Evolutionary conservation across 2,888 invertebrate species (phyloP).

Genomic region (Seladonia tumulorum): DNA sequence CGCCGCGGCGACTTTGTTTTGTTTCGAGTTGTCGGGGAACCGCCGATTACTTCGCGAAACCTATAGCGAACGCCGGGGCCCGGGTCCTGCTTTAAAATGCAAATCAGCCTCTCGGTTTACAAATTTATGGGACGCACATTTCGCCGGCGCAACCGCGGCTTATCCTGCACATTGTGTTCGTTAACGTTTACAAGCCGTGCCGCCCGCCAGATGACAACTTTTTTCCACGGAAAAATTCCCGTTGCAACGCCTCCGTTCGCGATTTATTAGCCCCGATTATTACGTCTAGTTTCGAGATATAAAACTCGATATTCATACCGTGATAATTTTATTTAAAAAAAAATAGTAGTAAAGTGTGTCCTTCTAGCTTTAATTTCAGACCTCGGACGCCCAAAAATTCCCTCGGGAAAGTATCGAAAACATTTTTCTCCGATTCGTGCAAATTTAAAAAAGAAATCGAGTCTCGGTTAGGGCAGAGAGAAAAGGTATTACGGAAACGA

Average conservation of each 20-base stretch:
- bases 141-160: background rate
- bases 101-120: background rate
- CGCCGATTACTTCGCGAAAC: background rate
- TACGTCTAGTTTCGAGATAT: background rate
- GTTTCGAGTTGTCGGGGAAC: background rate
- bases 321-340: too few species aligned
- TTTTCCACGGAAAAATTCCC: background rate
- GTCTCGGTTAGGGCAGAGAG: too few species aligned
- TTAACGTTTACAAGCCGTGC: background rate
- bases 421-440: too few species aligned
- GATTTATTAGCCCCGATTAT: background rate
- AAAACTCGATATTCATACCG: background rate
- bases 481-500: too few species aligned
- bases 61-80: background rate
- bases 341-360: too few species aligned
- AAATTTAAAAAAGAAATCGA: too few species aligned
- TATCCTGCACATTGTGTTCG: background rate
- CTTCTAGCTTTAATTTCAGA: too few species aligned
- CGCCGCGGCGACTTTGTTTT: background rate
- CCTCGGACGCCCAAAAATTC: too few species aligned
- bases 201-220: background rate
- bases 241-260: background rate
- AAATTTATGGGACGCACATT: conserved; percentile 48
- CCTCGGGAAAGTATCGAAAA: background rate
- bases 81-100: background rate